phyloP scores from a whole-genome alignment of 2,888 invertebrate genomes.

The Tiliacea citrago region DNA sequence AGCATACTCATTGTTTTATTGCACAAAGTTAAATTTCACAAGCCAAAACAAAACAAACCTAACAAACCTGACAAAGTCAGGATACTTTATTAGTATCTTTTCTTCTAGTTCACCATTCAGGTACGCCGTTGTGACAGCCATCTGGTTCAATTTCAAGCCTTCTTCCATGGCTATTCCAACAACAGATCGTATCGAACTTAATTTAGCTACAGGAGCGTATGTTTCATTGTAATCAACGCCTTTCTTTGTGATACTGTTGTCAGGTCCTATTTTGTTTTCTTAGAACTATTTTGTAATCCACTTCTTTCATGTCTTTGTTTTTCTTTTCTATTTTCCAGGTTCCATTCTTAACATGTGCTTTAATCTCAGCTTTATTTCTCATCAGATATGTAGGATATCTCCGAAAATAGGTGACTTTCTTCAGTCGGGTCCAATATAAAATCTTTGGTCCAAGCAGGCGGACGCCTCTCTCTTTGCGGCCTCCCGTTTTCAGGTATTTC shows the following conservation, averaged over 20 bases:
- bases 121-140: neutral
- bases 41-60: no score
- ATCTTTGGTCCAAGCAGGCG: neutral
- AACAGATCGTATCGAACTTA: neutral
- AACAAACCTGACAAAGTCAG: no score
- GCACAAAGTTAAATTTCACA: no score
- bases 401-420: neutral
- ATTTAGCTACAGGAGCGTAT: neutral
- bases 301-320: no score
- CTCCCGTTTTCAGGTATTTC: no score
- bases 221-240: neutral
- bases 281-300: conserved; percentile 4
- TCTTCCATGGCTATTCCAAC: conserved; percentile 7
- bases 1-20: no score
- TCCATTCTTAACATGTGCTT: conserved; percentile 1
- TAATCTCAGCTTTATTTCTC: conserved; percentile 1
- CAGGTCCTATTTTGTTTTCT: neutral
- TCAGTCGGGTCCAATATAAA: neutral
- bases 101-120: neutral
- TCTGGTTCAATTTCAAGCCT: neutral
- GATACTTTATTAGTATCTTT: neutral
- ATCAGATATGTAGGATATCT: conserved; percentile 9
- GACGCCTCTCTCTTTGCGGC: conserved; percentile 2
- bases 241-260: conserved; percentile 4
- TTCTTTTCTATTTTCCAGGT: neutral